Evolutionary conservation across 2,797 vertebrate species (phyloP).

Genomic region (Eremophila alpestris): DNA sequence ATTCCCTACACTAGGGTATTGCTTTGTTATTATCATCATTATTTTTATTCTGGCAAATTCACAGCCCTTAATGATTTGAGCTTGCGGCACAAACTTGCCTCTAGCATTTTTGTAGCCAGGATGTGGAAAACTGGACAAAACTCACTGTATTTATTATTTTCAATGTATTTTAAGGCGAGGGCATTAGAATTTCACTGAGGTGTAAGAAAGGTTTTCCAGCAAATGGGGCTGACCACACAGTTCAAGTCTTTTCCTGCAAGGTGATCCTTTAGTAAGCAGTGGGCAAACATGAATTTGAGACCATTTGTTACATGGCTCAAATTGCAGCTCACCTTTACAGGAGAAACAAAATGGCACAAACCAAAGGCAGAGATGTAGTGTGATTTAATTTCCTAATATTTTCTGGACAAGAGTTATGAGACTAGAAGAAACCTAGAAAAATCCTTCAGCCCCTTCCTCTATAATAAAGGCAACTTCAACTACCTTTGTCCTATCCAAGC

Average conservation of each 20-base stretch:
- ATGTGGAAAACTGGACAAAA: neutral
- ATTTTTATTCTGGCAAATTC: neutral
- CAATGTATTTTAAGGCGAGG: neutral
- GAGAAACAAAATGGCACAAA: neutral
- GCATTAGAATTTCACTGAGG: neutral
- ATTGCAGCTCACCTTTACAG: neutral
- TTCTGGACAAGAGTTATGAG: neutral
- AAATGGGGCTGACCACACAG: neutral
- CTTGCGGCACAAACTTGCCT: neutral
- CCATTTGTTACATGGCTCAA: neutral
- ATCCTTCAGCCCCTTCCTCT: neutral
- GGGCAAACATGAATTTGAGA: neutral
- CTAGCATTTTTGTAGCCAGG: neutral
- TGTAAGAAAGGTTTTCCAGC: neutral
- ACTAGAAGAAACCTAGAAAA: neutral
- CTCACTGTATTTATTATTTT: neutral
- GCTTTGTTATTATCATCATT: conserved; percentile 4
- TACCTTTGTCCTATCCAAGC: neutral
- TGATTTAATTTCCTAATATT: neutral
- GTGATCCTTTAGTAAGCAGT: neutral
- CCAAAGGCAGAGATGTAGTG: neutral
- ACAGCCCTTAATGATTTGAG: neutral
- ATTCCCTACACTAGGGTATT: neutral
- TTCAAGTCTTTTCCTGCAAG: neutral
- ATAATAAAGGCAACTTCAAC: neutral